Evolutionary conservation across 2,888 invertebrate genomes (phyloP), one percentile per base, ranked within the genome.

Genomic region (Pandemis heparana): DNA sequence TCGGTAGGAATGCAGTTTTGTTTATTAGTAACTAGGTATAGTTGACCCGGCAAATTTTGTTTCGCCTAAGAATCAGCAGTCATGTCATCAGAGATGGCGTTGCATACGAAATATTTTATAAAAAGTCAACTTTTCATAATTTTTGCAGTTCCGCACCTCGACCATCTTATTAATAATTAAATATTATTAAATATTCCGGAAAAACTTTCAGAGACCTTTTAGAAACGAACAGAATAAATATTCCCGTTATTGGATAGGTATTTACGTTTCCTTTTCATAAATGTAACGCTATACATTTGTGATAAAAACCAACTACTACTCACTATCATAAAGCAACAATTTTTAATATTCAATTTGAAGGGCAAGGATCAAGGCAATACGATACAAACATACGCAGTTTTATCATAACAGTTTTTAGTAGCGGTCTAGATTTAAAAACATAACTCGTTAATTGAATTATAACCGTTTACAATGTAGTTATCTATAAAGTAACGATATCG

Each of bases 1-100:
- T 69, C 64, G 63, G 51, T 53, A 63, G 41, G 56, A 68, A 69
- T 74, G 73, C 51, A 12, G 60, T 69, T 60, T 64, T 65, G 60
- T 56, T 59, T 60, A 64, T 23, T 56, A 12, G 23, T 12, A 12
- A 5, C 1, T 9, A n/a, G n/a, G n/a, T n/a, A n/a, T n/a, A 41
- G 41, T n/a, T 51, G n/a, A 32, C 23, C 23, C 23, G 23, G 23
- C n/a, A n/a, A n/a, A n/a, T n/a, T n/a, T n/a, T n/a, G n/a, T n/a
- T n/a, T n/a, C n/a, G n/a, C n/a, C n/a, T n/a, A n/a, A n/a, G n/a
- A n/a, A n/a, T n/a, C n/a, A n/a, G n/a, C n/a, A n/a, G n/a, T n/a
- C n/a, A n/a, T n/a, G n/a, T n/a, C n/a, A n/a, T n/a, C n/a, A n/a
- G n/a, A n/a, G n/a, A n/a, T n/a, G n/a, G n/a, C n/a, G n/a, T n/a